Conservation (phyloP, 2,113 vertebrate species). For the Oplegnathus fasciatus region DNA sequence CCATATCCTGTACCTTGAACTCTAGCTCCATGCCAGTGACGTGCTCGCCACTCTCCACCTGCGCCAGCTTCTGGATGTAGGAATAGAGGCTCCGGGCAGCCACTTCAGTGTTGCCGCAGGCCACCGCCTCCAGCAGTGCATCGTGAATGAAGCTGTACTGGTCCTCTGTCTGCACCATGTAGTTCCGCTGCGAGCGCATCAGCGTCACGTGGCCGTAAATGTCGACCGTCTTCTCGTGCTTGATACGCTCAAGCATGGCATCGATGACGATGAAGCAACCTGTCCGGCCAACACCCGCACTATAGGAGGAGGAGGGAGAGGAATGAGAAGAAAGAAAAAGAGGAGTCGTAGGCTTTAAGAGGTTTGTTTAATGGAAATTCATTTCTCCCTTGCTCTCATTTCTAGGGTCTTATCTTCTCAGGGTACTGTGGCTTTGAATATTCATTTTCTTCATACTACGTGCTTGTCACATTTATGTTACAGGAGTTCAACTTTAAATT, state of each 20-base stretch:
- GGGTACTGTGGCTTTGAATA: conserved; percentile 4
- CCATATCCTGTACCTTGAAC: conserved; percentile 90
- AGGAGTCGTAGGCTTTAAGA: not conserved
- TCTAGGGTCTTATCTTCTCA: not conserved
- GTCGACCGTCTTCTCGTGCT: conserved; percentile 97
- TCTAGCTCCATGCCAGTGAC: conserved; percentile 99
- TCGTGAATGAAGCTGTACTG: conserved; percentile 99
- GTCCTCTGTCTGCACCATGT: conserved; percentile 99
- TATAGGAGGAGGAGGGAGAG: conserved; percentile 51
- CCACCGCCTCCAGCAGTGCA: conserved; percentile 96
- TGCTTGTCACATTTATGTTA: conserved; percentile 6
- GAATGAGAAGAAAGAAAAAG: not conserved
- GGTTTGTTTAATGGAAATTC: not conserved
- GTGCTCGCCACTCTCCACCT: conserved; percentile 94
- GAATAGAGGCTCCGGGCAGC: conserved; percentile 94
- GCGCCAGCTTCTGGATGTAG: conserved; percentile 96
- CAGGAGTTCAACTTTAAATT: not conserved
- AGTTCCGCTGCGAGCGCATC: conserved; percentile 97
- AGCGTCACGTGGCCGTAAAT: conserved; percentile 98
- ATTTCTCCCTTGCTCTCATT: not conserved
- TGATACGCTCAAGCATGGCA: conserved; percentile 97
- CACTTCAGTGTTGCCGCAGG: conserved; percentile 97
- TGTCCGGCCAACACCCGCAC: conserved; percentile 94
- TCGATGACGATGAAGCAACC: conserved; percentile 99
- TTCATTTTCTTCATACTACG: not conserved